phyloP scores from a whole-genome alignment of 2,888 invertebrate genomes.

The Tenthredo livida region DNA sequence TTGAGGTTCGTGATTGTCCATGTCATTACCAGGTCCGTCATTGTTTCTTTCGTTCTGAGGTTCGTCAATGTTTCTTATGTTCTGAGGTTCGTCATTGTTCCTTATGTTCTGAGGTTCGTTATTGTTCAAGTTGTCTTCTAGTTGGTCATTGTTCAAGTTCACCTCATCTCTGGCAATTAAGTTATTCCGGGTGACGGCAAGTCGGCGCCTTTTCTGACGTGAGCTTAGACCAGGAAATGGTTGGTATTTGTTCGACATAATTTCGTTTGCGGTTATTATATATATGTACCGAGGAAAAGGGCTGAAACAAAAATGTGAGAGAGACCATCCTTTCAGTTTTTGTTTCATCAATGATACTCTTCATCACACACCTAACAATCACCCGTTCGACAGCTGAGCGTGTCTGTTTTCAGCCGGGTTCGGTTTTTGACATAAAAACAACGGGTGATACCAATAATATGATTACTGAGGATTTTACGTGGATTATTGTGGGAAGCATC shows the following conservation, averaged over 20 bases:
- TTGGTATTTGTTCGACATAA: slow-evolving; percentile 17
- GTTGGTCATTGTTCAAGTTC: slow-evolving; percentile 18
- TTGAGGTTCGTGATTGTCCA: slow-evolving; percentile 27
- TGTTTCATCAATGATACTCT: slow-evolving; percentile 17
- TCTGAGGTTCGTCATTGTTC: neutral
- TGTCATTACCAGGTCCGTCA: slow-evolving; percentile 27
- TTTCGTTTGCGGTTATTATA: slow-evolving; percentile 17
- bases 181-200: slow-evolving; percentile 17
- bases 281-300: slow-evolving; percentile 17
- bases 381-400: too few relatives aligned
- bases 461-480: too few relatives aligned
- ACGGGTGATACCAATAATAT: too few relatives aligned
- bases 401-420: too few relatives aligned
- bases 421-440: too few relatives aligned
- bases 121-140: slow-evolving; percentile 28
- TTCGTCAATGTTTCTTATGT: slow-evolving; percentile 24
- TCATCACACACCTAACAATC: neutral
- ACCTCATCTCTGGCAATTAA: slow-evolving; percentile 5
- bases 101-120: neutral
- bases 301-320: slow-evolving; percentile 12
- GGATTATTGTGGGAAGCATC: too few relatives aligned
- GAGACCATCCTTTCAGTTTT: slow-evolving; percentile 7
- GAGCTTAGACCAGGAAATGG: slow-evolving; percentile 20
- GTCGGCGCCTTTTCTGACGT: slow-evolving; percentile 20
- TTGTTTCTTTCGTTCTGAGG: slow-evolving; percentile 27